A percentile compares a stretch with the other conserved stretches of the same genome.
Evolutionary conservation across 92 coral and sea anemone species (phyloP).

Genomic region (Virgularia gustaviana): DNA sequence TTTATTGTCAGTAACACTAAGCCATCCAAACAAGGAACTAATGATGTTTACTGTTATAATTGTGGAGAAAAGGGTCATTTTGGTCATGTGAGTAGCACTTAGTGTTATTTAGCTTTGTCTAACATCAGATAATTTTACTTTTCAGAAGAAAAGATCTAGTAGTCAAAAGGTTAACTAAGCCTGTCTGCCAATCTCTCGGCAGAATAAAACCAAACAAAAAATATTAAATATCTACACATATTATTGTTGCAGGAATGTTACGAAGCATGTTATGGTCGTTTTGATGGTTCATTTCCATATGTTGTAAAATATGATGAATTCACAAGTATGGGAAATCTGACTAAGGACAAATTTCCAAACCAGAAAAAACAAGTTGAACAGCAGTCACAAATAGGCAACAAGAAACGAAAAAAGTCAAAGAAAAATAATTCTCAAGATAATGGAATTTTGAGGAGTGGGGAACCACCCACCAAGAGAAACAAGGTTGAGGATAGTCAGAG

Average conservation of each 20-base stretch:
- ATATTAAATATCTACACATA: too few relatives aligned
- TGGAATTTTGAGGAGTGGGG: background rate
- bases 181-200: too few relatives aligned
- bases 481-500: constrained; percentile 7
- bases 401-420: background rate
- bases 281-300: constrained; percentile 21
- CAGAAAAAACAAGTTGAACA: background rate
- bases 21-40: background rate
- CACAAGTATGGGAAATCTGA: background rate
- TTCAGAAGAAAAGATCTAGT: too few relatives aligned
- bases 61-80: constrained; percentile 66
- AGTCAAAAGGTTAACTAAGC: too few relatives aligned
- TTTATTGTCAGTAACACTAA: background rate
- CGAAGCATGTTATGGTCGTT: background rate
- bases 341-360: too few relatives aligned
- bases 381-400: background rate
- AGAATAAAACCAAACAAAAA: too few relatives aligned
- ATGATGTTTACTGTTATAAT: constrained; percentile 58
- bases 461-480: background rate
- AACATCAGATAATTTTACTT: too few relatives aligned
- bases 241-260: constrained; percentile 2
- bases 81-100: constrained; percentile 67
- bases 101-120: too few relatives aligned
- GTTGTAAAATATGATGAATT: constrained; percentile 51
- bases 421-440: background rate